Conservation (phyloP, 2,797 vertebrate genomes). For the Sardinella longiceps region DNA sequence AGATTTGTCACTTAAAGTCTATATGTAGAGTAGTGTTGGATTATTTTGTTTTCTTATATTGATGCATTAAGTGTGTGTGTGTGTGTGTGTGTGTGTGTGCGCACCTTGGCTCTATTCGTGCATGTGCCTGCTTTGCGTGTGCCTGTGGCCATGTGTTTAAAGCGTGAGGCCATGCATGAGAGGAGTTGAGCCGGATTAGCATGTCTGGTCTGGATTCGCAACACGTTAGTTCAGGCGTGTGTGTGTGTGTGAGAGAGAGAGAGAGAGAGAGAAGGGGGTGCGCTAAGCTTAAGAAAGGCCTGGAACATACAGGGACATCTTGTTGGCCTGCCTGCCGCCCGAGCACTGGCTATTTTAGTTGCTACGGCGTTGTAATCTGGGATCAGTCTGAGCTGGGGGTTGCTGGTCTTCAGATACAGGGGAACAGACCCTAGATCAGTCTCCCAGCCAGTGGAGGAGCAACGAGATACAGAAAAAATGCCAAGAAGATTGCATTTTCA, state of each 20-base stretch:
- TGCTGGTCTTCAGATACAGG: neutral
- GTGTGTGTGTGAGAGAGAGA: neutral
- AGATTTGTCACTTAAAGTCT: too few species aligned
- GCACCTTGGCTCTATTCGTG: neutral
- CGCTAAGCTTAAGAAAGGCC: neutral
- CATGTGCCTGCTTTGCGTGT: neutral
- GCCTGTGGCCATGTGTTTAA: constrained; percentile 18
- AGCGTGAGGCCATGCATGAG: constrained; percentile 24
- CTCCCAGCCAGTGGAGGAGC: too few species aligned
- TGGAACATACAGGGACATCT: neutral
- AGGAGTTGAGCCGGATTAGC: constrained; percentile 52
- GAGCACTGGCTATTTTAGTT: neutral
- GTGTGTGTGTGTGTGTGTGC: too few species aligned
- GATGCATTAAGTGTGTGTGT: too few species aligned
- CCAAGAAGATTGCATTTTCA: too few species aligned
- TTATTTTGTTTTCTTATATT: too few species aligned
- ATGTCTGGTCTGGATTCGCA: constrained; percentile 35
- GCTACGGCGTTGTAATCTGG: neutral
- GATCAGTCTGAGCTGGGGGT: neutral
- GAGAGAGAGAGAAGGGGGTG: neutral
- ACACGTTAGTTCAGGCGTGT: constrained; percentile 51
- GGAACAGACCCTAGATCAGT: neutral
- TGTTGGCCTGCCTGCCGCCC: neutral
- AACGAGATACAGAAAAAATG: too few species aligned
- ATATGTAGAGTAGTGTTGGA: too few species aligned